Percentiles rank a stretch among this genome's conserved stretches.
Evolutionary conservation across 1,140 invertebrate species (phyloP).

Genomic region (Neodiprion lecontei): DNA sequence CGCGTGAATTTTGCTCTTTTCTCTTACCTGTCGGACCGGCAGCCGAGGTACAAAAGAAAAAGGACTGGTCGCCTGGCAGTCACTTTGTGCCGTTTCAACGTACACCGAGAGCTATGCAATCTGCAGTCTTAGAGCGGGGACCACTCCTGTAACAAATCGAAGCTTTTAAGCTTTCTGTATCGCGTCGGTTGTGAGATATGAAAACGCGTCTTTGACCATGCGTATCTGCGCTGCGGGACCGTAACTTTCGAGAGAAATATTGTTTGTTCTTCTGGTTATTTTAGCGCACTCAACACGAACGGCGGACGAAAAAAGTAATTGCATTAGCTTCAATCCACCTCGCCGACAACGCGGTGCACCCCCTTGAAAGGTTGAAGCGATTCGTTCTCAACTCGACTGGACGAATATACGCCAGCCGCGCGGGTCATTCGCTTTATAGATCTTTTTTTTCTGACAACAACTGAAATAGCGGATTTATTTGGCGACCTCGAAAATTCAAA

Average conservation of each 20-base stretch:
- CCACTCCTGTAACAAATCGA: background rate
- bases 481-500: too few relatives aligned
- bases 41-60: too few relatives aligned
- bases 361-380: background rate
- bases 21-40: too few relatives aligned
- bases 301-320: background rate
- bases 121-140: too few relatives aligned
- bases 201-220: background rate
- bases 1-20: too few relatives aligned
- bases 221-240: too few relatives aligned
- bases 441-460: background rate
- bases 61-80: too few relatives aligned
- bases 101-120: too few relatives aligned
- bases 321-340: background rate
- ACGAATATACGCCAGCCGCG: background rate
- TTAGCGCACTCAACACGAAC: background rate
- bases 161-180: background rate
- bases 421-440: background rate
- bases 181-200: conserved; percentile 1
- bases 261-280: background rate
- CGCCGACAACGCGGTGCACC: background rate
- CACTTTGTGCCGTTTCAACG: too few relatives aligned
- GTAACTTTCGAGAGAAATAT: background rate
- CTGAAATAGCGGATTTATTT: too few relatives aligned
- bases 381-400: background rate